Base-by-base conservation (phyloP, 1,140 invertebrate species). In the Lepidurus packardi region DNA sequence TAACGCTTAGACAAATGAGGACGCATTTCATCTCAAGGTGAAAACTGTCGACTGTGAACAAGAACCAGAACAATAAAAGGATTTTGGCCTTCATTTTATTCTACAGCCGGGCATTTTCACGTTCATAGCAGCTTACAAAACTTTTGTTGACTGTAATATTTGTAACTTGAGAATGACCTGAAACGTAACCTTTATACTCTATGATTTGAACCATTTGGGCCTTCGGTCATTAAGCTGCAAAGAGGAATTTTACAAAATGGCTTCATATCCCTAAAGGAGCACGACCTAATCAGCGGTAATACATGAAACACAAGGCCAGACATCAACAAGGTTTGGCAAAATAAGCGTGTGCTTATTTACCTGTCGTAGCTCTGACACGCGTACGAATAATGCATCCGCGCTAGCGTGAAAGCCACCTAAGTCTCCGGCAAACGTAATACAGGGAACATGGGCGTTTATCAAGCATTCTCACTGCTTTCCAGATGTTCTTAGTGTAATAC, bases 311-410 rank as follows among this genome's bases (percentile, higher is more conserved):
- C 47, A 6, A 13, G 53, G 21, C n/a, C 16, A 65, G 6, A 21
- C 53, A 16, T 21, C 21, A 16, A 34, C 0, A 34, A 13, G 53
- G 8, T 65, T 1, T n/a, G 21, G 53, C 7, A 13, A 13, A 65
- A 65, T 13, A 13, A 21, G 13, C 16, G 53, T 21, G 53, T 65
- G 21, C 16, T 21, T 65, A 65, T 65, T 65, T 65, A 65, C 53
- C 21, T 65, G 16, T 65, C 53, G 16, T 65, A 65, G 53, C 16
- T 21, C 53, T 21, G 53, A 65, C 53, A 65, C n/a, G 16, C n/a
- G 16, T n/a, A 65, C 53, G 53, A n/a, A 65, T 65, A 65, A 65
- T 65, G 53, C 53, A 65, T 65, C 21, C 53, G 16, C 53, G 53
- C 53, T 21, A n/a, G 16, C 53, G 7, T 21, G 21, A 65, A 65